phyloP scores from a whole-genome alignment of 2,888 invertebrate species.

The Zele albiditarsus region DNA sequence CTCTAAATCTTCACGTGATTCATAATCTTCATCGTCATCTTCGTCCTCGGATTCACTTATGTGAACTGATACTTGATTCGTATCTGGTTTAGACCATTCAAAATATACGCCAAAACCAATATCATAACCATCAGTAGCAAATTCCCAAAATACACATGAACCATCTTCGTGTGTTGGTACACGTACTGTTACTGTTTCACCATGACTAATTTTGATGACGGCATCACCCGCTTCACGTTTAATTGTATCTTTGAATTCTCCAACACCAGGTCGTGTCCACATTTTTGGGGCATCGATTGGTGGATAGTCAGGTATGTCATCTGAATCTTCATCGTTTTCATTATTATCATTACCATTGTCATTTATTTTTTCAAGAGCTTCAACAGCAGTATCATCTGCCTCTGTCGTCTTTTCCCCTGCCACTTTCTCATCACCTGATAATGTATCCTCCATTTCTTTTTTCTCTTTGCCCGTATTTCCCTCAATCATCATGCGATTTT shows the following conservation, averaged over 20 bases:
- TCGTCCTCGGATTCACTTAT: conserved; percentile 95
- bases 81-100: conserved; percentile 94
- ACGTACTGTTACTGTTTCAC: conserved; percentile 96
- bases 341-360: conserved; percentile 55
- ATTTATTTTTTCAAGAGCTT: conserved; percentile 51
- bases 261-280: conserved; percentile 95
- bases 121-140: conserved; percentile 98
- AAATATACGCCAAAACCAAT: conserved; percentile 98
- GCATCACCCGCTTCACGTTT: conserved; percentile 88
- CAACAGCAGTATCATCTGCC: conserved; percentile 40
- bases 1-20: conserved; percentile 77
- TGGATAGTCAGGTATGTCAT: conserved; percentile 69
- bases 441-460: conserved; percentile 49
- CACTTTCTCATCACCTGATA: conserved; percentile 58
- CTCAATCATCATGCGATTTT: conserved; percentile 67
- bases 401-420: conserved; percentile 52
- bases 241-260: conserved; percentile 92
- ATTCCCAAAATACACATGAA: conserved; percentile 97
- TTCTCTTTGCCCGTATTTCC: conserved; percentile 62
- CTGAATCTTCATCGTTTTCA: conserved; percentile 56
- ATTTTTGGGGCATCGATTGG: conserved; percentile 87
- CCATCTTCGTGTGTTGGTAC: conserved; percentile 98
- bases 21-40: conserved; percentile 78
- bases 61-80: conserved; percentile 91
- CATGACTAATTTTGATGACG: conserved; percentile 93